A percentile compares a stretch with the other conserved stretches of the same genome.
phyloP scores from a whole-genome alignment of 2,113 vertebrate species.

The Panthera tigris region DNA sequence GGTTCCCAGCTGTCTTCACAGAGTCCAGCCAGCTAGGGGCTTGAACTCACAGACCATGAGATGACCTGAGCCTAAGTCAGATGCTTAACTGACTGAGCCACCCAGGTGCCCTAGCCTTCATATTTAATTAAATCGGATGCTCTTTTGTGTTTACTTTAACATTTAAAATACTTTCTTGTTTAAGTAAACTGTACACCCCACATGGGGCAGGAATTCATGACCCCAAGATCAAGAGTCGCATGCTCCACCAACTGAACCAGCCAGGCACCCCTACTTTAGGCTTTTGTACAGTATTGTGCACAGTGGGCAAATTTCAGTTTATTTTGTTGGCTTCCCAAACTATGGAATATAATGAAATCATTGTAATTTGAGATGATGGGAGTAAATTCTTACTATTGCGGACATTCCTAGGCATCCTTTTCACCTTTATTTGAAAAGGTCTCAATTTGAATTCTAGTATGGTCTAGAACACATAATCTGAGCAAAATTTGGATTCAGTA shows the following conservation, averaged over 20 bases:
- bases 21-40: no score
- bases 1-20: no score
- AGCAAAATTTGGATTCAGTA: neutral
- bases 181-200: neutral
- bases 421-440: neutral
- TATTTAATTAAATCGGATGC: neutral
- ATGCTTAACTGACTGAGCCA: no score
- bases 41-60: no score
- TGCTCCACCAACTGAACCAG: neutral
- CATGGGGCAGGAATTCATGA: neutral
- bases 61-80: no score
- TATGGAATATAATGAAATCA: neutral
- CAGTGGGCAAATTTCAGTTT: neutral
- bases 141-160: neutral
- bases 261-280: neutral
- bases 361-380: constrained; percentile 5
- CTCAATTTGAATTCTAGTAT: neutral
- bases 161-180: neutral
- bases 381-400: neutral
- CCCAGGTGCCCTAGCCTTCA: no score
- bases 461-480: neutral
- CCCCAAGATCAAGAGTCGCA: neutral
- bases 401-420: neutral
- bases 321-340: neutral
- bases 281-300: neutral